These are phyloP conservation scores for Clarias batrachus DNA, from an alignment of 2,113 vertebrate species.

Conservation along the genomic window DNA sequence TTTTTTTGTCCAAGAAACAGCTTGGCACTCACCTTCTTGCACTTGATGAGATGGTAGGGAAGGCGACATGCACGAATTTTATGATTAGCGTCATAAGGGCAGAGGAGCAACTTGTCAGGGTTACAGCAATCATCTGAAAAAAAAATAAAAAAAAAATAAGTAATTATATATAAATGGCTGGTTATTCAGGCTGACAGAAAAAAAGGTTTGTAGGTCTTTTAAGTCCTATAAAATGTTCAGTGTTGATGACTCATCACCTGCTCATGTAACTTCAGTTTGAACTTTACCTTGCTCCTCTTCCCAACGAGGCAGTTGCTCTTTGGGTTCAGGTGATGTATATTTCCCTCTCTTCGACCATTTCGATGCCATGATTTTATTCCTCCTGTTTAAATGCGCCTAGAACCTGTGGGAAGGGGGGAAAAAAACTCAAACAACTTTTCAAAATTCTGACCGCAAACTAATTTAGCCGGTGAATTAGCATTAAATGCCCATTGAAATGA, in stretches of 20 bases:
- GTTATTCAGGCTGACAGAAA: background rate
- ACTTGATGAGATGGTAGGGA: slow-evolving; percentile 92
- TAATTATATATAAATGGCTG: background rate
- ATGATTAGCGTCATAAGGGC: slow-evolving; percentile 84
- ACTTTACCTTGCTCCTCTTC: slow-evolving; percentile 41
- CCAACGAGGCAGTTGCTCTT: slow-evolving; percentile 28
- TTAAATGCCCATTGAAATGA: too few relatives aligned
- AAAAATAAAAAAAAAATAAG: background rate
- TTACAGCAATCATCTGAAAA: slow-evolving; percentile 58
- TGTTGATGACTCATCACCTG: background rate
- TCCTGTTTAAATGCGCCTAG: background rate
- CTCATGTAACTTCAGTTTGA: too few relatives aligned
- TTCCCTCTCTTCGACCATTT: background rate
- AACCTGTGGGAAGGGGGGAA: background rate
- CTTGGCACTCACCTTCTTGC: slow-evolving; percentile 77
- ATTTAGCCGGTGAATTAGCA: background rate
- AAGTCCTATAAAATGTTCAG: background rate
- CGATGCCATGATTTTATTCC: slow-evolving; percentile 1
- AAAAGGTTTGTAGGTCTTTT: background rate
- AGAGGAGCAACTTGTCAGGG: slow-evolving; percentile 82
- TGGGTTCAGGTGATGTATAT: background rate
- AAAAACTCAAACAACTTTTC: background rate
- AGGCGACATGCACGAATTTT: slow-evolving; percentile 82
- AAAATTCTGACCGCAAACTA: too few relatives aligned
- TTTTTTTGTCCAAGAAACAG: background rate